Base-by-base conservation (phyloP, 2,113 vertebrate species). In the Notiomystis cincta region DNA sequence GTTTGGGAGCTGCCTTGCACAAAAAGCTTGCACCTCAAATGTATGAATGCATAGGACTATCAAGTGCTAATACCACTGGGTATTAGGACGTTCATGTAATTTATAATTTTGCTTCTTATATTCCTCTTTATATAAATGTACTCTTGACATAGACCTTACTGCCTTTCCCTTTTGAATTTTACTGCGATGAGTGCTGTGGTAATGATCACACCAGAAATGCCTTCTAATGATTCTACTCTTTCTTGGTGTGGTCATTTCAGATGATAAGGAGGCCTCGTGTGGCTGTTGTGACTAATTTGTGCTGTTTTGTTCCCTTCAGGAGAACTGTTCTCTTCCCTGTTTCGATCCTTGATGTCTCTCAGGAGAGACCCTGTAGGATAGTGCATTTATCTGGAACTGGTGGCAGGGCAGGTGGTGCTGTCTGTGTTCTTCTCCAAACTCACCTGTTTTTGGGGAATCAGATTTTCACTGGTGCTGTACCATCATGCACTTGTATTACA, bases 191-290 rank as follows among this genome's bases (percentile, higher is more conserved):
- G 42, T 33, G 13, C 80, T 17, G 75, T 30, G 82, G 69, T 86
- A 80, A 80, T 73, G 88, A 90, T 93, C 30, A 20, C 45, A 25
- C 76, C 51, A 13, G 73, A 47, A 83, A 89, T 72, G 71, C 5
- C 3, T 47, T 90, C 65, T 92, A 85, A 93, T 93, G 81, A 54
- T 81, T 93, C 79, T 64, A 6, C 58, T 93, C 86, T 92, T 94
- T 61, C 85, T 80, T 58, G 57, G 23, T 1, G 16, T 48, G 53
- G 69, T 86, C 25, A n/a, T 61, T 51, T 65, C 64, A 50, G 50
- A 70, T 40, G 86, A 73, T 93, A 92, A 92, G 30, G 13, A 89
- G 65, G 73, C 35, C 77, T 81, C 45, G 1, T 64, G 51, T 66
- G 85, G 66, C 42, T 87, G 58, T 60, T 72, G 42, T 7, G 7